Base-by-base conservation (phyloP, 1,140 invertebrate genomes). In the Drosophila sp. region DNA sequence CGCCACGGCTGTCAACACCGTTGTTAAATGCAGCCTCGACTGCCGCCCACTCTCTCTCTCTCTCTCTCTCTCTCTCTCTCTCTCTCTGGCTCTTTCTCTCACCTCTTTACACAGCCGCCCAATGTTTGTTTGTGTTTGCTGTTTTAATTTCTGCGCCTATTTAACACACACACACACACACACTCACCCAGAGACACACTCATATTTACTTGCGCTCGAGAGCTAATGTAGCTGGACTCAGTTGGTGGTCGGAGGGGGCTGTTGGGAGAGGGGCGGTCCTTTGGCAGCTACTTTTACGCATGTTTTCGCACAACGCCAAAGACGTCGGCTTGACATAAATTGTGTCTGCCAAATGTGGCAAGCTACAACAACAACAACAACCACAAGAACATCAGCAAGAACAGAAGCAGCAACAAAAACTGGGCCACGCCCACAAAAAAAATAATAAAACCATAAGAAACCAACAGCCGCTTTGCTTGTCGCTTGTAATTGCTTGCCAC, bases 231-330 rank as follows among this genome's bases (percentile, higher is more conserved):
- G 61, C 25, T 50, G 25, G 8, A 32, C 16, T 16, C 25, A 32
- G 29, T 7, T 53, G 25, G 2, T 11, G 14, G 4, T 43, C 18
- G 6, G 25, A 18, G 9, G 43, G 0, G 21, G 13, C 21, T 21
- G 21, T 21, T 21, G 21, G 29, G 7, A 7, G 16, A 1, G n/a
- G 21, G 27, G 18, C 13, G 14, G 67, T 69, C 36, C 66, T 72
- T 76, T 83, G 36, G 69, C 65, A 80, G 83, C 78, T 78, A 87
- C 82, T 87, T 87, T 87, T 87, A 87, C 83, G 82, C 82, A 89
- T 87, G 78, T 87, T 87, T 87, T 89, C 83, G 76, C 78, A 80
- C 78, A 78, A 56, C 63, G 63, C 59, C 72, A 75, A 78, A 73
- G 66, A 76, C 73, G 82, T 46, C 56, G 83, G 76, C 83, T 76